phyloP scores from a whole-genome alignment of 2,888 invertebrate genomes.

The Podabrus alpinus region DNA sequence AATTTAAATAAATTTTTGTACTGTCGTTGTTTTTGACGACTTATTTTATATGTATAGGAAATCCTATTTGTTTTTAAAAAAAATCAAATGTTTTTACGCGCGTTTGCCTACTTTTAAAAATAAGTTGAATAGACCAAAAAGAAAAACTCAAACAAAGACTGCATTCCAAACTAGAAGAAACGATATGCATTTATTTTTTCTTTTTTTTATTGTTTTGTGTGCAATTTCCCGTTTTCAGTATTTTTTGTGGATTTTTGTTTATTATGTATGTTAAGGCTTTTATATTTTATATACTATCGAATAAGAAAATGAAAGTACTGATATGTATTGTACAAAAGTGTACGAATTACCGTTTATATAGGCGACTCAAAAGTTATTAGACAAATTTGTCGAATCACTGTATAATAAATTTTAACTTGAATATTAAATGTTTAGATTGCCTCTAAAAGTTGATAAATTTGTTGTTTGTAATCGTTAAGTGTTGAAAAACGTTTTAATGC shows the following conservation, averaged over 20 bases:
- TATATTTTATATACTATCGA: not conserved
- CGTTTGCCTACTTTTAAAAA: not conserved
- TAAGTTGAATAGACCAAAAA: constrained; percentile 23
- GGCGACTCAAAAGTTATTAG: constrained; percentile 5
- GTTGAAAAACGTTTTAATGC: constrained; percentile 18
- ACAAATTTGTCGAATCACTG: not conserved
- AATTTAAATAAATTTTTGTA: constrained; percentile 39
- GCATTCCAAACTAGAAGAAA: constrained; percentile 33
- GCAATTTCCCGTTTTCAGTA: constrained; percentile 19
- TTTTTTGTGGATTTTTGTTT: not conserved
- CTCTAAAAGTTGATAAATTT: constrained; percentile 8
- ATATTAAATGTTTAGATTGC: constrained; percentile 22
- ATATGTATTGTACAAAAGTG: not conserved
- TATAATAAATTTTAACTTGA: constrained; percentile 8
- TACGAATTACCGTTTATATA: not conserved
- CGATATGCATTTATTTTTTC: constrained; percentile 26
- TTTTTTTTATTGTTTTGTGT: not conserved
- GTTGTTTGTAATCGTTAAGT: constrained; percentile 13
- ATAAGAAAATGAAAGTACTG: not conserved
- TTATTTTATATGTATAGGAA: not conserved
- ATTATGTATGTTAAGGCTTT: not conserved
- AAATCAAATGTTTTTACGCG: not conserved
- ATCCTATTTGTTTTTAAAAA: not conserved
- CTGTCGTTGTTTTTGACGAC: not conserved
- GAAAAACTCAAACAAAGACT: constrained; percentile 29